Percentiles rank a stretch among this genome's conserved stretches.
phyloP scores from a whole-genome alignment of 2,113 vertebrate genomes.

The Tricholaema leucomelas region DNA sequence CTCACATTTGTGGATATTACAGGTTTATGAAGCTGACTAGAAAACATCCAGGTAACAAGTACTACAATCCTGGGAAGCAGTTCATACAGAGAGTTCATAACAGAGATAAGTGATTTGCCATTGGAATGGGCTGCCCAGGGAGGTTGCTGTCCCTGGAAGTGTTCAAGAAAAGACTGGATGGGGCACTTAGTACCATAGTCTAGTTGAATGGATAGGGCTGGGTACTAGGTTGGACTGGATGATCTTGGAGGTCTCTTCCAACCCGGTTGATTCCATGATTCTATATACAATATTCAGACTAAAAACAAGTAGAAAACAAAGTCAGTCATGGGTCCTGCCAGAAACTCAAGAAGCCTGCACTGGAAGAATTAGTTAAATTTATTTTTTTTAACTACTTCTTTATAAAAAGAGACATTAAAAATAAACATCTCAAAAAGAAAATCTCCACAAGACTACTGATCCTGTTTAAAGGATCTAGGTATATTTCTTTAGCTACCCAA shows the following conservation, averaged over 20 bases:
- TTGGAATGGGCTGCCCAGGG: no score
- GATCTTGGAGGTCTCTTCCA: no score
- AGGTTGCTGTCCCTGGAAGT: no score
- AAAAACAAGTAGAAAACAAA: not conserved
- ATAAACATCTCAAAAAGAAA: not conserved
- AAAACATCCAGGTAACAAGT: not conserved
- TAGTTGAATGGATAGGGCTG: no score
- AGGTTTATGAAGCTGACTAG: not conserved
- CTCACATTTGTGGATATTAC: not conserved
- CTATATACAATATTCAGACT: not conserved
- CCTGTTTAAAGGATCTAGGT: not conserved
- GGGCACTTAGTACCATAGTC: no score
- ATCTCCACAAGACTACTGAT: not conserved
- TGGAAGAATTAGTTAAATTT: not conserved
- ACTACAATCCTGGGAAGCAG: not conserved
- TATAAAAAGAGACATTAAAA: no score
- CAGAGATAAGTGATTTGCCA: no score
- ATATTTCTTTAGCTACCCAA: not conserved
- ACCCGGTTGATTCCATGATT: no score
- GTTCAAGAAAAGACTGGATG: no score
- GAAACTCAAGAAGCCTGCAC: not conserved
- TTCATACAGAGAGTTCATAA: no score
- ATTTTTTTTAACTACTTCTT: no score
- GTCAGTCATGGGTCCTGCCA: not conserved
- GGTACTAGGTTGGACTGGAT: no score